Percentiles rank a stretch among this genome's conserved stretches.
Conservation (phyloP, 2,888 invertebrate genomes). For the Sussaba pulchella region DNA sequence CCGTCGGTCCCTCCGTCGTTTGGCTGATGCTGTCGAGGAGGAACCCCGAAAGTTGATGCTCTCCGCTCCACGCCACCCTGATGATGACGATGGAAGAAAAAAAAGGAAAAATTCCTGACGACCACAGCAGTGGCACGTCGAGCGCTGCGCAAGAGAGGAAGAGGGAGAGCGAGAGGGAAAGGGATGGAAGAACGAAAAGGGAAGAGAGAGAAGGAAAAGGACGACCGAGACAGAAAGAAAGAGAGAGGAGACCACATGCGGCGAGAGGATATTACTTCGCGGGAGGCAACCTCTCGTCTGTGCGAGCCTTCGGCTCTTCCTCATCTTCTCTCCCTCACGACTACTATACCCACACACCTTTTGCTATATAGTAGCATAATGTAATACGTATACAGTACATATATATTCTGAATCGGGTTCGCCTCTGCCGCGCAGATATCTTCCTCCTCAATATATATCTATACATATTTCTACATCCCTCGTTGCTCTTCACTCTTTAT, state of each 20-base stretch:
- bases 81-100: conserved; percentile 31
- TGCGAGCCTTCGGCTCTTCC: conserved; percentile 50
- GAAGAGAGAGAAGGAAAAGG: conserved; percentile 38
- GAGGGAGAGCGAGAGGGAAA: not conserved
- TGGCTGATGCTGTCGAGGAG: conserved; percentile 14
- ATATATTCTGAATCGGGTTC: conserved; percentile 62
- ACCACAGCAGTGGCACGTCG: conserved; percentile 17
- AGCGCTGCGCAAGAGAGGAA: conserved; percentile 9
- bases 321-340: conserved; percentile 52
- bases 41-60: conserved; percentile 45
- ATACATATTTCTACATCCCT: conserved; percentile 29
- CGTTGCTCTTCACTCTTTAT: conserved; percentile 38
- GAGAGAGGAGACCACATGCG: conserved; percentile 77
- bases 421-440: conserved; percentile 59
- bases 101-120: conserved; percentile 21
- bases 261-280: conserved; percentile 82
- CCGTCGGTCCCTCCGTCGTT: conserved; percentile 13
- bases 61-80: conserved; percentile 37
- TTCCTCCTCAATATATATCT: conserved; percentile 7
- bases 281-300: conserved; percentile 73
- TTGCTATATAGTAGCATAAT: conserved; percentile 56
- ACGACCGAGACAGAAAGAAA: conserved; percentile 53
- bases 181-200: not conserved
- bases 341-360: conserved; percentile 46
- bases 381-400: conserved; percentile 52